Conservation (phyloP, 2,113 vertebrate genomes). For the Carassius carassius region DNA sequence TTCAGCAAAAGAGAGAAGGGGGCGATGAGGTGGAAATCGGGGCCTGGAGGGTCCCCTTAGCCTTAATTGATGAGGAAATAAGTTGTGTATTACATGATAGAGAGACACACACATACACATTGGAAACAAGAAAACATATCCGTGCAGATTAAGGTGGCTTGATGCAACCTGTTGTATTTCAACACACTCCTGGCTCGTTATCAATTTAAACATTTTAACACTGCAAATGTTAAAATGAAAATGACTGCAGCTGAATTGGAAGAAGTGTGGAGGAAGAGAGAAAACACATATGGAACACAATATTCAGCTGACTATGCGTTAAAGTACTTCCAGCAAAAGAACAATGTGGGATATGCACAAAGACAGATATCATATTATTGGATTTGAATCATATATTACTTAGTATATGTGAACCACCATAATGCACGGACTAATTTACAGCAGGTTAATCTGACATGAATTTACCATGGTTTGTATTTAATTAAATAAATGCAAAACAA, state of each 20-base stretch:
- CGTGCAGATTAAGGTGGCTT: conserved; percentile 88
- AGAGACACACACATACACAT: conserved; percentile 96
- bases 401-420: conserved; percentile 59
- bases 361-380: neutral
- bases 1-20: conserved; percentile 93
- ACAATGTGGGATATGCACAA: neutral
- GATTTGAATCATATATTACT: neutral
- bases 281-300: neutral
- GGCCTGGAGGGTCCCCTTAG: conserved; percentile 95
- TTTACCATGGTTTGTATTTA: conserved; percentile 55
- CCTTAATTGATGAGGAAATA: conserved; percentile 97
- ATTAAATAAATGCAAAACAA: neutral
- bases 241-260: neutral
- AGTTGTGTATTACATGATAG: conserved; percentile 96
- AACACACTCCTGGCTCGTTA: conserved; percentile 8
- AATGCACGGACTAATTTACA: conserved; percentile 56
- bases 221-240: too few relatives aligned
- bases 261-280: neutral
- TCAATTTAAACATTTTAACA: neutral
- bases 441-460: conserved; percentile 15
- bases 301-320: neutral
- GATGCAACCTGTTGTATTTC: conserved; percentile 39
- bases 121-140: conserved; percentile 85
- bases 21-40: conserved; percentile 89
- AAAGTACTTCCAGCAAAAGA: conserved; percentile 47